Base-by-base conservation (phyloP, 2,113 vertebrate species). In the Ciconia maguari region DNA sequence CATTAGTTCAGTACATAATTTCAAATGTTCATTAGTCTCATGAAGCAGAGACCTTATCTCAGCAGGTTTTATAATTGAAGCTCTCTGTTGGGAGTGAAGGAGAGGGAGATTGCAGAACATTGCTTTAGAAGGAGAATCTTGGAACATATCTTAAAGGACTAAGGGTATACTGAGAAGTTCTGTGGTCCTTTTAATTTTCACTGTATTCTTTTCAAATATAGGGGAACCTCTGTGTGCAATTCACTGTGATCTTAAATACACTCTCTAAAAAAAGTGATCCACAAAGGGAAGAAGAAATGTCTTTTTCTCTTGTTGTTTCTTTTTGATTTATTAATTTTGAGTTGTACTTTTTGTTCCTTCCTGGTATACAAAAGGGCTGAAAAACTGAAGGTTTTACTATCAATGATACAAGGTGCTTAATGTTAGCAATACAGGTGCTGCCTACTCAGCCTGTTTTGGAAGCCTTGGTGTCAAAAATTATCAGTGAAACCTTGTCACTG, bases 1-100 rank as follows among this genome's bases (percentile, higher is more conserved):
- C 27, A 62, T 81, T 60, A 94, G 51, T 51, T 93, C 48, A 77
- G 65, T 60, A 70, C 32, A 38, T 83, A 66, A 88, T 85, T 93
- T 95, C 62, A 62, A 65, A 71, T 51, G 78, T 68, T 89, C 58
- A 48, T 91, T 92, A 85, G 82, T 62, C n/a, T 78, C 57, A 41
- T 51, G 57, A 90, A 87, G n/a, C 58, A 76, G 61, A 90, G 75
- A 65, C 74, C 79, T 92, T 93, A 92, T 82, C 89, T 95, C 92
- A 93, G 79, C 69, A 90, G 48, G 41, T 93, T 96, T 92, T 91
- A 46, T 89, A 94, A 91, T 80, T 92, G 74, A 83, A 95, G 57
- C 38, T 94, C 34, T 52, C 71, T 65, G 51, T 24, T 83, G 51
- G 48, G 75, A 72, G 36, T 21, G 42, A 81, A 75, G 30, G 66